Evolutionary conservation across 2,888 invertebrate species (phyloP), one percentile per base, ranked within the genome.

Genomic region (Elegia similella): DNA sequence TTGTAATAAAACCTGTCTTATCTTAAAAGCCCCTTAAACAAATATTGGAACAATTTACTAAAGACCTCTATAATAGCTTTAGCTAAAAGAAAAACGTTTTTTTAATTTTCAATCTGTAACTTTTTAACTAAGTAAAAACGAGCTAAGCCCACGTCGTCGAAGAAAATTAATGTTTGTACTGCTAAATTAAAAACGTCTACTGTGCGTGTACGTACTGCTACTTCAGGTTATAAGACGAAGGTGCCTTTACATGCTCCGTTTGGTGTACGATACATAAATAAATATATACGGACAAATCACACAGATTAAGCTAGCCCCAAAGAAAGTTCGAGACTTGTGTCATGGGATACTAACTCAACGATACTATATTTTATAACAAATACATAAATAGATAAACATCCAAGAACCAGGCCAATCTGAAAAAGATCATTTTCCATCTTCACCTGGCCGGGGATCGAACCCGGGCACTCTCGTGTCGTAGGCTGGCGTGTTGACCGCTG

Each of bases 81-180:
- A 38, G 12, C 2, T 34, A 12, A 38, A 38, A 12, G 38, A 38
- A 38, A 38, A 38, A 38, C n/a, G n/a, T n/a, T n/a, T n/a, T n/a
- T n/a, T 6, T 10, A 38, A 52, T 52, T 75, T 66, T 62, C 60
- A 62, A 63, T 68, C 65, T 67, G 61, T 61, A 59, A 65, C 69
- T 65, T 68, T 66, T 63, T 53, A 59, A 58, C 29, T 43, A 23
- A 58, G 52, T 55, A 29, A 44, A 47, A 34, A 44, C 53, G 60
- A 32, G 56, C 56, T 53, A 34, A 57, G 63, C 59, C 53, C 57
- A 42, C 58, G 61, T 55, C 59, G 50, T 56, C 52, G 63, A 68
- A 78, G 82, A 74, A 85, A 87, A 87, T 84, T 84, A 81, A 84
- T 87, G 81, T 87, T 87, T 85, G 80, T 80, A 76, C 78, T 78